Conservation (phyloP, 64 coral and sea anemone species). For the Cladopsammia gracilis region DNA sequence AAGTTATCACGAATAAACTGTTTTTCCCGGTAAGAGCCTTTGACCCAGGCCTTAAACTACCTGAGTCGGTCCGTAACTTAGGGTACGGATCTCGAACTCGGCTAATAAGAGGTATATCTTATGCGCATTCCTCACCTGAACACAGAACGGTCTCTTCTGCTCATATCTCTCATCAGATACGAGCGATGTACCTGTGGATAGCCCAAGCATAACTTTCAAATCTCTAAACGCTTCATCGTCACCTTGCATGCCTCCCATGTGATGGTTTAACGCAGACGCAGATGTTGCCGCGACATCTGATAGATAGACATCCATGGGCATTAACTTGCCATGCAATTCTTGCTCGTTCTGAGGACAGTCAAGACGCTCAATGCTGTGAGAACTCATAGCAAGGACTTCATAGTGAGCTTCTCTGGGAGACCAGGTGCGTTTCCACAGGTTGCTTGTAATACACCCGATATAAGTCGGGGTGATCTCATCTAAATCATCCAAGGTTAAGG, state of each 20-base stretch:
- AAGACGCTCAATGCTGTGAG: neutral
- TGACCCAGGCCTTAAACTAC: no score
- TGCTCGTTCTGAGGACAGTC: neutral
- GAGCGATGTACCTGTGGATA: neutral
- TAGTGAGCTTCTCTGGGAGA: conserved; percentile 11
- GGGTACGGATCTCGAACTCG: no score
- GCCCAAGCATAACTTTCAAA: conserved; percentile 2
- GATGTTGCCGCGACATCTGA: conserved; percentile 1
- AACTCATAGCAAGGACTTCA: conserved; percentile 5
- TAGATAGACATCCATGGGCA: neutral
- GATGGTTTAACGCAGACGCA: neutral
- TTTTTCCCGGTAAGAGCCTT: no score
- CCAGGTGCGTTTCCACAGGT: neutral
- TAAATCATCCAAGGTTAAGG: conserved; percentile 2
- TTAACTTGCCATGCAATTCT: neutral
- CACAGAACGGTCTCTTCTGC: neutral
- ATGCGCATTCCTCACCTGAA: neutral
- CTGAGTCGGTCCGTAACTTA: no score
- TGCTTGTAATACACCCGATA: neutral
- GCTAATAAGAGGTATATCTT: no score
- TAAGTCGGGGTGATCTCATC: neutral
- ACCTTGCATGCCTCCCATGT: neutral
- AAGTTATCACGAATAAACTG: no score
- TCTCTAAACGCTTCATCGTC: neutral
- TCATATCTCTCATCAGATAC: conserved; percentile 9